These are phyloP conservation scores for Drosophila tripunctata DNA, from an alignment of 2,888 invertebrate genomes.

Conservation along the genomic window DNA sequence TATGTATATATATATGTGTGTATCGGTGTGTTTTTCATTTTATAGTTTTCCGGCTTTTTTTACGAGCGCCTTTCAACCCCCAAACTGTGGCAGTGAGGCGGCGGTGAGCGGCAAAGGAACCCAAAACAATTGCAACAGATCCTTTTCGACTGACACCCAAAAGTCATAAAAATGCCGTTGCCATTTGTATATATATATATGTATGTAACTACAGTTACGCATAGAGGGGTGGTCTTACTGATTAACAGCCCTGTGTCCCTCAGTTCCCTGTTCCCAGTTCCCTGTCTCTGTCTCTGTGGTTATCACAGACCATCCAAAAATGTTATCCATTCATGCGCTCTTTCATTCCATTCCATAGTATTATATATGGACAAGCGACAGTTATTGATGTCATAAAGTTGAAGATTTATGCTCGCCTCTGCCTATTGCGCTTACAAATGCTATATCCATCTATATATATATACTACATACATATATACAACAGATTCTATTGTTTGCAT, in stretches of 20 bases:
- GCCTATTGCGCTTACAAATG: conserved; percentile 53
- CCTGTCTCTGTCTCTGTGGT: conserved; percentile 40
- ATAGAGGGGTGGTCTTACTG: conserved; percentile 52
- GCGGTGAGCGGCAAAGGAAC: conserved; percentile 29
- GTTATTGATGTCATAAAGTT: conserved; percentile 80
- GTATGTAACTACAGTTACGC: conserved; percentile 18
- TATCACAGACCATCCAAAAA: conserved; percentile 65
- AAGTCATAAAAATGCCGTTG: conserved; percentile 76
- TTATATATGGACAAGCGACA: conserved; percentile 56
- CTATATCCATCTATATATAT: conserved; percentile 23
- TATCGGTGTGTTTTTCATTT: conserved; percentile 71
- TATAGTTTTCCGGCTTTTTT: conserved; percentile 76
- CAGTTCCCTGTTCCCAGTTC: background rate
- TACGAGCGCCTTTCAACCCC: conserved; percentile 72
- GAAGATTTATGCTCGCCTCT: conserved; percentile 71
- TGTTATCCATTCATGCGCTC: conserved; percentile 41
- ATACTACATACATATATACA: background rate
- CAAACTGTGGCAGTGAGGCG: conserved; percentile 25
- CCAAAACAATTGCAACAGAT: conserved; percentile 73
- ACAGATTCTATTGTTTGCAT: conserved; percentile 38
- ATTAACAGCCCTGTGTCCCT: conserved; percentile 54
- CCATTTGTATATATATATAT: conserved; percentile 55
- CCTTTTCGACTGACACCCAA: conserved; percentile 67
- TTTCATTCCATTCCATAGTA: conserved; percentile 41
- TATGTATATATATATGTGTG: conserved; percentile 27